Conservation (phyloP, 1,140 invertebrate genomes). For the Coelopa frigida region DNA sequence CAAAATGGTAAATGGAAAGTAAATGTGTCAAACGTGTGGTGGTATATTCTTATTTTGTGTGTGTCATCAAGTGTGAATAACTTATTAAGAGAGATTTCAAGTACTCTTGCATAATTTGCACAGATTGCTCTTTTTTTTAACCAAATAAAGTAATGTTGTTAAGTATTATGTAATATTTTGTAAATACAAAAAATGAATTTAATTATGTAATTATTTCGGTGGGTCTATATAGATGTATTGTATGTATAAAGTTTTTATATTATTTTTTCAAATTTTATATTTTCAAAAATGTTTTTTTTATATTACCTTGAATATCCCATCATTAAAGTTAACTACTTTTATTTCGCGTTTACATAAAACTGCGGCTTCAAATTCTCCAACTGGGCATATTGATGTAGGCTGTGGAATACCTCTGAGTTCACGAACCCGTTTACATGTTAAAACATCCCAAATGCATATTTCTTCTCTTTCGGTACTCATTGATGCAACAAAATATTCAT, state of each 20-base stretch:
- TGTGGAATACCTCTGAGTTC: conserved; percentile 62
- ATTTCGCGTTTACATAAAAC: conserved; percentile 75
- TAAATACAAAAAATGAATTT: too few relatives aligned
- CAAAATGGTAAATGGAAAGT: too few relatives aligned
- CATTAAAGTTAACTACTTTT: conserved; percentile 68
- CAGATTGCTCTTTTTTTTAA: too few relatives aligned
- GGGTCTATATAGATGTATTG: too few relatives aligned
- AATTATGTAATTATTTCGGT: too few relatives aligned
- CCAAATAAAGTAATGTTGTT: too few relatives aligned
- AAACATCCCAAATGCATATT: conserved; percentile 71
- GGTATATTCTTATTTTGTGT: not conserved
- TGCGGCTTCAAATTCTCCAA: conserved; percentile 65
- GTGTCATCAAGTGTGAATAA: not conserved
- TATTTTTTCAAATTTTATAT: too few relatives aligned
- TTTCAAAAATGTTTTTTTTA: too few relatives aligned
- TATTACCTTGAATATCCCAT: conserved; percentile 51
- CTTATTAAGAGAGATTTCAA: not conserved
- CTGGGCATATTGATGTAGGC: conserved; percentile 61
- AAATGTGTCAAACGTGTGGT: too few relatives aligned
- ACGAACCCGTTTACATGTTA: conserved; percentile 56
- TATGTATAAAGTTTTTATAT: too few relatives aligned
- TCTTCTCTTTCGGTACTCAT: conserved; percentile 65
- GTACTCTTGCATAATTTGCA: too few relatives aligned
- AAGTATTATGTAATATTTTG: too few relatives aligned
- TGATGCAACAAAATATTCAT: conserved; percentile 59